Evolutionary conservation across 2,888 invertebrate species (phyloP).

Genomic region (Drosophila borealis): DNA sequence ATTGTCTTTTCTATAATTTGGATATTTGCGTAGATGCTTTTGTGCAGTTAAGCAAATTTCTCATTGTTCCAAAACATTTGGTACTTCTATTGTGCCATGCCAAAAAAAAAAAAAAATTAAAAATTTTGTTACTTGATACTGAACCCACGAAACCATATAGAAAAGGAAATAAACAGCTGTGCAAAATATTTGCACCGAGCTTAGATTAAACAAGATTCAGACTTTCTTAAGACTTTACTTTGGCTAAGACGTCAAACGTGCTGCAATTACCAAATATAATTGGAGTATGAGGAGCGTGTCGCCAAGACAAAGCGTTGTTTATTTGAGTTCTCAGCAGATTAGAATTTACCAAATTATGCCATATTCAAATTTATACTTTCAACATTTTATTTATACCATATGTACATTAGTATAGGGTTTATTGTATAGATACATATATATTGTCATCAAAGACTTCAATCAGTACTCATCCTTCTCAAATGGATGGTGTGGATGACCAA

Average conservation of each 20-base stretch:
- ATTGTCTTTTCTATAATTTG: slow-evolving; percentile 36
- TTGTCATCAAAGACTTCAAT: slow-evolving; percentile 33
- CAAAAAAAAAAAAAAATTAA: slow-evolving; percentile 25
- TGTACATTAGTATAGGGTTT: slow-evolving; percentile 3
- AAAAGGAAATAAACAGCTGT: slow-evolving; percentile 57
- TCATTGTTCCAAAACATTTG: slow-evolving; percentile 70
- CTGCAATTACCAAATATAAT: slow-evolving; percentile 25
- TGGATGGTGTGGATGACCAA: slow-evolving; percentile 87
- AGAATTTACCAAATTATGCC: slow-evolving; percentile 10
- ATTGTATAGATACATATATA: not conserved
- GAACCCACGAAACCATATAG: slow-evolving; percentile 14
- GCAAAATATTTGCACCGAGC: slow-evolving; percentile 68
- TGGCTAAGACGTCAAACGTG: slow-evolving; percentile 39
- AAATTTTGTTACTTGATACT: slow-evolving; percentile 9
- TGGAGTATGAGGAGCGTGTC: slow-evolving; percentile 29
- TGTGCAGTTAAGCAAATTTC: slow-evolving; percentile 62
- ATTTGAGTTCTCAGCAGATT: slow-evolving; percentile 31
- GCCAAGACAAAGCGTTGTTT: slow-evolving; percentile 42
- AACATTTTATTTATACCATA: slow-evolving; percentile 22
- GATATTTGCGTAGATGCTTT: slow-evolving; percentile 66
- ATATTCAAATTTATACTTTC: slow-evolving; percentile 24
- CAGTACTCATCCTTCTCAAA: slow-evolving; percentile 87
- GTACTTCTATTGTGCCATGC: slow-evolving; percentile 52
- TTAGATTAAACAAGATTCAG: slow-evolving; percentile 57
- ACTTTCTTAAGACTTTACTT: slow-evolving; percentile 42